A percentile compares a stretch with the other conserved stretches of the same genome.
phyloP scores from a whole-genome alignment of 1,140 invertebrate species.

The Steinernema feltiae region DNA sequence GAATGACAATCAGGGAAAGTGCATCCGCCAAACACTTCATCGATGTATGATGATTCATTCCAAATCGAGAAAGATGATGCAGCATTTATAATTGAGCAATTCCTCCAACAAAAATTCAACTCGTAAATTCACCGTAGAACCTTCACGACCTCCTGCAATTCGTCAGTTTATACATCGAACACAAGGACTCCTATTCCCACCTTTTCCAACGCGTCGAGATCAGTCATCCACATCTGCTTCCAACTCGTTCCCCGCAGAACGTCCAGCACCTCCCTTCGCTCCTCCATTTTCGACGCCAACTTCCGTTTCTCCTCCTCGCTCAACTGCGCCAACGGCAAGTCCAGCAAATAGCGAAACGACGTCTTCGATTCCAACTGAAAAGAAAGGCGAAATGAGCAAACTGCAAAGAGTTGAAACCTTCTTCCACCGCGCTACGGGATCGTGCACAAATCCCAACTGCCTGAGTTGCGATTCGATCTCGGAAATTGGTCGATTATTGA shows the following conservation, averaged over 20 bases:
- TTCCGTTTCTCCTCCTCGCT: slow-evolving; percentile 5
- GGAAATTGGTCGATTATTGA: neutral
- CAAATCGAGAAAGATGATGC: no score
- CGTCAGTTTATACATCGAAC: neutral
- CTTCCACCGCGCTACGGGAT: neutral
- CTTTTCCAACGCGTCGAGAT: neutral
- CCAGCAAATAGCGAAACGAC: neutral
- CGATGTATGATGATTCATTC: no score
- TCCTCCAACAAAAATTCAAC: neutral
- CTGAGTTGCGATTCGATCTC: neutral
- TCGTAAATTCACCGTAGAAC: neutral
- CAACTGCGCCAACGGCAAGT: neutral
- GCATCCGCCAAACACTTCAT: no score
- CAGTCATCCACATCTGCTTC: neutral
- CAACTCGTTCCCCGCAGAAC: neutral
- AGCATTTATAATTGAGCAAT: no score
- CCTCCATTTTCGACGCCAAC: neutral
- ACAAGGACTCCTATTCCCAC: neutral
- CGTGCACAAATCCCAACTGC: neutral
- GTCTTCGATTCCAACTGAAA: neutral
- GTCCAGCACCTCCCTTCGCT: neutral
- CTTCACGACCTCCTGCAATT: neutral
- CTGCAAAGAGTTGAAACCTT: neutral
- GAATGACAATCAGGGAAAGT: no score
- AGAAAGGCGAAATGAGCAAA: neutral